Base-by-base conservation (phyloP, 2,113 vertebrate genomes). In the Tylochromis polylepis region DNA sequence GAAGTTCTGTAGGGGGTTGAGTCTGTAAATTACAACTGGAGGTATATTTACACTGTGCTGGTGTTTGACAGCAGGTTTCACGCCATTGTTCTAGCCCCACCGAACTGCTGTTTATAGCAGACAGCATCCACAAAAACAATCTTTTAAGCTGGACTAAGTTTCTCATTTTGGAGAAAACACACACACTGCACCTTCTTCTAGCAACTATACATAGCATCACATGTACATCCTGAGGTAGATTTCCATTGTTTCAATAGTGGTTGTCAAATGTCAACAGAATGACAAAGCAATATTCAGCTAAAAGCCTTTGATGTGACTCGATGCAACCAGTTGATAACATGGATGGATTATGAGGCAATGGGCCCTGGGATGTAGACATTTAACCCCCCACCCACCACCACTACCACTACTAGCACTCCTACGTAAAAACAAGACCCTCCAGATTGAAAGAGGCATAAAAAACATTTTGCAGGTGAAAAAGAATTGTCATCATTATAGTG, bases 171-270 rank as follows among this genome's bases (percentile, higher is more conserved):
- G 78, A 93, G 86, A 88, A 90, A 90, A 86, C 85, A 88, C 65
- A 89, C 84, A 91, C 91, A 90, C 90, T 89, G 89, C 92, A 91
- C 91, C 81, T 84, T 94, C 80, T 83, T 81, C 81, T 88, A 91
- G 80, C 41, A 85, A 87, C 87, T 84, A 70, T 82, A 93, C 89
- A 91, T 46, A 85, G 82, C 83, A 90, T 89, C 82, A 91, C 86
- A 92, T 86, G 91, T 93, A 93, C 88, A 72, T 91, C 94, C 89
- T 98, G 98, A 99, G 98, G 99, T 99, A 99, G 98, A 97, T 96
- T 89, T 96, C 90, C 91, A 95, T 94, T 78, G 92, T 95, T 92
- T 88, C 90, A 89, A 93, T 90, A 96, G 96, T 91, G 94, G 93
- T 94, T 96, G 93, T 93, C 75, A 90, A 90, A 94, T 91, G 93